Evolutionary conservation across 2,888 invertebrate genomes (phyloP).

Genomic region (Drosophila kanekoi): DNA sequence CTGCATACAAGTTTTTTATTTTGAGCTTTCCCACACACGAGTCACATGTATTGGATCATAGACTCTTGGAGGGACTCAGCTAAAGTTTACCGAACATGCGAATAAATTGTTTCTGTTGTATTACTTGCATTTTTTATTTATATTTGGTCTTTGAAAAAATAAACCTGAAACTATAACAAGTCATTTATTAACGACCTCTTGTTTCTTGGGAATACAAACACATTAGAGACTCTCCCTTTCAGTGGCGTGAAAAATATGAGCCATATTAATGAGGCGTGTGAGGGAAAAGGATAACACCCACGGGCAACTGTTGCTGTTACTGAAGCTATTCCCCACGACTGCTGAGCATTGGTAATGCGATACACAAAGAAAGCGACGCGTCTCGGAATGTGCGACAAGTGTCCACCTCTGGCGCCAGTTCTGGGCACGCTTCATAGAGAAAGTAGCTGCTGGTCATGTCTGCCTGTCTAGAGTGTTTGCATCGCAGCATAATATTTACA

Average conservation of each 20-base stretch:
- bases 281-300: slow-evolving; percentile 51
- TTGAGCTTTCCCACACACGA: too few relatives aligned
- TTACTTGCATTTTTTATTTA: too few relatives aligned
- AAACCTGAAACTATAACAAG: neutral
- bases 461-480: slow-evolving; percentile 22
- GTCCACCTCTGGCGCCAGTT: slow-evolving; percentile 76
- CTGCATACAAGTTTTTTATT: neutral
- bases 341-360: slow-evolving; percentile 53
- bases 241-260: slow-evolving; percentile 74
- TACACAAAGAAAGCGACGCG: slow-evolving; percentile 70
- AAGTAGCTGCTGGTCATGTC: slow-evolving; percentile 35
- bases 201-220: slow-evolving; percentile 33
- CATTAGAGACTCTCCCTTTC: slow-evolving; percentile 47
- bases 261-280: slow-evolving; percentile 68
- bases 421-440: slow-evolving; percentile 61
- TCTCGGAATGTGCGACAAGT: slow-evolving; percentile 74
- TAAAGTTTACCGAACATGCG: neutral
- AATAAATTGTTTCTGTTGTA: too few relatives aligned
- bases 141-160: neutral
- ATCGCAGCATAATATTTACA: slow-evolving; percentile 60
- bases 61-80: neutral
- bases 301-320: slow-evolving; percentile 25
- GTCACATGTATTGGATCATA: neutral
- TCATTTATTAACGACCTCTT: slow-evolving; percentile 26
- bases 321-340: slow-evolving; percentile 17